phyloP scores from a whole-genome alignment of 2,113 vertebrate genomes.

The Turnix velox region DNA sequence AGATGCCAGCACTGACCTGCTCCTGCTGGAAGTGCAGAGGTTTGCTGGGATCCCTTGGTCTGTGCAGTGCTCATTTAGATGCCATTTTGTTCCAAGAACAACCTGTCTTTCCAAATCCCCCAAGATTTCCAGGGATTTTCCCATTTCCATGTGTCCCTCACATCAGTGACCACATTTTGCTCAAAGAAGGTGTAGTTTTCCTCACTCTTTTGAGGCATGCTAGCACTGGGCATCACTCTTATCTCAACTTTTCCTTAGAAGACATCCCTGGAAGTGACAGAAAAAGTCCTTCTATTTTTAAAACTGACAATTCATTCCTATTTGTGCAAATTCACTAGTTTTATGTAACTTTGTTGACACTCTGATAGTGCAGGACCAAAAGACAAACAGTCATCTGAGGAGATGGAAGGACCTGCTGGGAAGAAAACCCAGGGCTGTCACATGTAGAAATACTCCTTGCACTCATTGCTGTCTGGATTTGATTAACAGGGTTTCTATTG shows the following conservation, averaged over 20 bases:
- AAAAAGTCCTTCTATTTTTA: rapidly evolving
- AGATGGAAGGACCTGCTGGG: neutral
- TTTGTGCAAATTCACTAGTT: neutral
- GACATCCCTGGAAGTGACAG: neutral
- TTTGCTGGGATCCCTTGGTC: neutral
- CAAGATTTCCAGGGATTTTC: neutral
- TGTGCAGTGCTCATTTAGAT: neutral
- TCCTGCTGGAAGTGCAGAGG: rapidly evolving
- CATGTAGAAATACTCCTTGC: rapidly evolving
- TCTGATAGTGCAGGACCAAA: neutral
- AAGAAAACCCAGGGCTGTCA: neutral
- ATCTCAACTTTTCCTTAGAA: neutral
- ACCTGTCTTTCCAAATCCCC: neutral
- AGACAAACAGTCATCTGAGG: rapidly evolving
- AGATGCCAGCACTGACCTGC: neutral
- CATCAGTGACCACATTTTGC: rapidly evolving
- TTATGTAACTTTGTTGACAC: neutral
- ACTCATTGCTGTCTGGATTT: neutral
- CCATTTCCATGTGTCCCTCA: neutral
- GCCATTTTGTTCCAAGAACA: neutral
- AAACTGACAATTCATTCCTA: neutral
- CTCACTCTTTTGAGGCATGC: neutral
- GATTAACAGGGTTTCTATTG: neutral
- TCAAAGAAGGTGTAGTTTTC: neutral
- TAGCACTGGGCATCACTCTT: neutral